Percentiles rank a stretch among this genome's conserved stretches.
These are phyloP conservation scores for Aythya baeri DNA, from an alignment of 2,113 vertebrate species.

Conservation along the genomic window DNA sequence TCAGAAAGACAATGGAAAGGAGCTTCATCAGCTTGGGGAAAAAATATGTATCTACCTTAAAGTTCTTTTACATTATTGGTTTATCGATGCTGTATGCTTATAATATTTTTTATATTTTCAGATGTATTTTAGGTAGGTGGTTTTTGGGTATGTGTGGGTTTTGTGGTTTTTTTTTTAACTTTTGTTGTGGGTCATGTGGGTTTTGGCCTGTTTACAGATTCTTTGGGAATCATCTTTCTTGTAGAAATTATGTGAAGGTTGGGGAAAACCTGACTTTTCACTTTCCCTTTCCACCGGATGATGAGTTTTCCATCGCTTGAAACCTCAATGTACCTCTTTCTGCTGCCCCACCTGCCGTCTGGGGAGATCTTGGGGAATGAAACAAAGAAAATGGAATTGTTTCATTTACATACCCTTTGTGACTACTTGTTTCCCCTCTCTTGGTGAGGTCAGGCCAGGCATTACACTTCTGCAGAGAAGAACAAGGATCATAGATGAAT, in stretches of 20 bases:
- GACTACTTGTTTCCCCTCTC: not conserved
- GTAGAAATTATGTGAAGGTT: not conserved
- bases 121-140: not conserved
- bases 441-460: not conserved
- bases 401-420: not conserved
- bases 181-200: not conserved
- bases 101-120: not conserved
- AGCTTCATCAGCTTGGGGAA: not conserved
- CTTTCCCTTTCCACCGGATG: not conserved
- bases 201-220: not conserved
- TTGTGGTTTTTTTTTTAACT: too few relatives aligned
- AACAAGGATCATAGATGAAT: not conserved
- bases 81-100: not conserved
- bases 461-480: not conserved
- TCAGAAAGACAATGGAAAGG: not conserved
- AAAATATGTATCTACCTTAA: too few relatives aligned
- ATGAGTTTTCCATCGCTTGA: not conserved
- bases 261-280: not conserved
- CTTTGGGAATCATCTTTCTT: not conserved
- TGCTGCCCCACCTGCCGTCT: not conserved
- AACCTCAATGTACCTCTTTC: not conserved
- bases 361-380: not conserved
- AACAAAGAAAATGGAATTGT: not conserved
- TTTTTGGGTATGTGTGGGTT: not conserved
- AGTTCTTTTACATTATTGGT: not conserved